Evolutionary conservation across 2,888 invertebrate species (phyloP).

Genomic region (Anticlea derivata): DNA sequence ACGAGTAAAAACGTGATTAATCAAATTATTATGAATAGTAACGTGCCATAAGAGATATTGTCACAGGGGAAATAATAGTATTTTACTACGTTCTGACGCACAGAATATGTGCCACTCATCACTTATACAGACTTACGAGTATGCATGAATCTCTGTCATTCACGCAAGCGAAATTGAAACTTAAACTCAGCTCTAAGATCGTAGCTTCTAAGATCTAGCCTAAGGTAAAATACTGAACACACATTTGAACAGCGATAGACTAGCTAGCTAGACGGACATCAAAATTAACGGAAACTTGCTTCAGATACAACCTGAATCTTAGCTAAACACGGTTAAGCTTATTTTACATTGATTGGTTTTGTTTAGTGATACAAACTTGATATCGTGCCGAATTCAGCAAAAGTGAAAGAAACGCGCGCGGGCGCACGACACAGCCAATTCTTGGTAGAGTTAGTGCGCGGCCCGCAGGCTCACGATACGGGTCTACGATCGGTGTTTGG

Average conservation of each 20-base stretch:
- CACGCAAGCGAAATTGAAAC: too few species aligned
- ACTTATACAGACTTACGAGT: too few species aligned
- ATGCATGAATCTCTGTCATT: not conserved
- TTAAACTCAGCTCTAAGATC: too few species aligned
- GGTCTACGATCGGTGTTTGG: conserved; percentile 34
- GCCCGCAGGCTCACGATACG: conserved; percentile 66
- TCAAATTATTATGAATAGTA: conserved; percentile 33
- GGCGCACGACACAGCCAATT: conserved; percentile 43
- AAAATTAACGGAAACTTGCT: too few species aligned
- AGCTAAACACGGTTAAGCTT: not conserved
- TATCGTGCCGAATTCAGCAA: conserved; percentile 47
- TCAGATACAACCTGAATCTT: conserved; percentile 3
- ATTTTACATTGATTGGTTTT: not conserved
- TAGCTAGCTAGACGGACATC: too few species aligned
- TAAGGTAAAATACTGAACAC: too few species aligned
- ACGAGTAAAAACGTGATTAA: conserved; percentile 28
- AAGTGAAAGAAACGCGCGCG: conserved; percentile 73
- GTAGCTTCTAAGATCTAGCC: too few species aligned
- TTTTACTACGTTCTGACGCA: not conserved
- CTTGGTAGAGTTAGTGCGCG: conserved; percentile 60
- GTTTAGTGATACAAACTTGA: conserved; percentile 2
- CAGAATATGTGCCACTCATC: conserved; percentile 7
- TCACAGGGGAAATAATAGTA: conserved; percentile 6
- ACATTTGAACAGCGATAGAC: too few species aligned
- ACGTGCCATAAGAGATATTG: conserved; percentile 38